Evolutionary conservation across 2,113 vertebrate genomes (phyloP).

Genomic region (Circaetus cinerascens): DNA sequence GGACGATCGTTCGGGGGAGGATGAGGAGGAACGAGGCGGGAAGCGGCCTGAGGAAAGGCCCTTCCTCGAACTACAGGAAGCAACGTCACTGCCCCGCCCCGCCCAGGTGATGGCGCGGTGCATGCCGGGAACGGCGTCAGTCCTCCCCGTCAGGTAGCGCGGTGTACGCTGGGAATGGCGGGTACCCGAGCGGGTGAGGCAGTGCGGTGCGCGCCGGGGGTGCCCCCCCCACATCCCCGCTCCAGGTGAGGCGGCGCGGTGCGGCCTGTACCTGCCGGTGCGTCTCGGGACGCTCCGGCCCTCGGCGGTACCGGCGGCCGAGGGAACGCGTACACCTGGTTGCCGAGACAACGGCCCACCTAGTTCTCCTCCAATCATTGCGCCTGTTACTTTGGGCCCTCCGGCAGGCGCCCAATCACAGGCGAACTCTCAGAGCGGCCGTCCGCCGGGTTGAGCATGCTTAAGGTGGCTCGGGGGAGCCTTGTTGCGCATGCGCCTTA

Average conservation of each 20-base stretch:
- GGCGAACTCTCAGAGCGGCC: neutral
- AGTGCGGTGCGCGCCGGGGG: no score
- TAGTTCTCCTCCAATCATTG: neutral
- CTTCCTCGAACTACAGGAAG: rapidly evolving
- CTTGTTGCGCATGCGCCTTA: neutral
- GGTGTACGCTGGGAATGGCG: neutral
- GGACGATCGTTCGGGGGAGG: neutral
- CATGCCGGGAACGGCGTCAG: neutral
- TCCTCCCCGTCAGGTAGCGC: neutral
- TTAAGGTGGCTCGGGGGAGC: neutral
- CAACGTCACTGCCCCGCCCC: neutral
- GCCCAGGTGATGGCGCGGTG: neutral
- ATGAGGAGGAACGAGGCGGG: neutral
- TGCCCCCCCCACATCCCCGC: no score
- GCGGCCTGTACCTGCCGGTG: neutral
- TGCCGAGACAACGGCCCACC: neutral
- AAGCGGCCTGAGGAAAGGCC: rapidly evolving
- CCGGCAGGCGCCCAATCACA: neutral
- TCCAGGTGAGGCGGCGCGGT: neutral
- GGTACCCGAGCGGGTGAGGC: no score
- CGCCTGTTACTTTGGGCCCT: neutral
- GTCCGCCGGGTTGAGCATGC: rapidly evolving
- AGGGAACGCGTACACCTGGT: neutral
- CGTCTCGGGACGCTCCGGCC: no score
- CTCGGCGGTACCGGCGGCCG: neutral